phyloP scores from a whole-genome alignment of 1,140 invertebrate species.

The Anoplolepis gracilipes region DNA sequence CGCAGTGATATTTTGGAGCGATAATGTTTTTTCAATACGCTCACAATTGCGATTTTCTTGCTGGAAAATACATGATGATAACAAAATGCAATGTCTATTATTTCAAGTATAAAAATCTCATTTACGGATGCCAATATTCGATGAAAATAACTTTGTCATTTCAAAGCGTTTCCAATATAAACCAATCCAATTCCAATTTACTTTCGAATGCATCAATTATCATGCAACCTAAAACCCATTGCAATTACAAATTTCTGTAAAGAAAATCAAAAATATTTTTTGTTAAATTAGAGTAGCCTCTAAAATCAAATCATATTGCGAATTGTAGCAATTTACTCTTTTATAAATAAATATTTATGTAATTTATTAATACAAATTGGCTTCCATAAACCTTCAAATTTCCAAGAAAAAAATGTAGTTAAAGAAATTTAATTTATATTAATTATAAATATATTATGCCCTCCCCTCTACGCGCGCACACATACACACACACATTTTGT shows the following conservation, averaged over 20 bases:
- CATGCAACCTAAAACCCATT: background rate
- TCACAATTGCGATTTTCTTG: background rate
- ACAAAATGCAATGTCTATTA: slow-evolving; percentile 1
- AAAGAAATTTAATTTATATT: background rate
- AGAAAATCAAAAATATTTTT: background rate
- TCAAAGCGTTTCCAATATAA: slow-evolving; percentile 26
- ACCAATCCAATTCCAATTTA: slow-evolving; percentile 38
- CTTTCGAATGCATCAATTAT: slow-evolving; percentile 15
- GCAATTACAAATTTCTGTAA: slow-evolving; percentile 24
- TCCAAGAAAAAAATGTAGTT: background rate
- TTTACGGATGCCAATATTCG: slow-evolving; percentile 24
- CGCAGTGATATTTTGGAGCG: slow-evolving; percentile 7
- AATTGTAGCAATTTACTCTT: background rate
- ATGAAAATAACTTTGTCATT: slow-evolving; percentile 31
- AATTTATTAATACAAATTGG: background rate
- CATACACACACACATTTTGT: background rate
- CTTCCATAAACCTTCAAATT: no score
- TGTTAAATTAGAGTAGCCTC: background rate
- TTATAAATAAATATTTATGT: background rate
- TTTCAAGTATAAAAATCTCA: slow-evolving; percentile 42
- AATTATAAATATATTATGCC: background rate
- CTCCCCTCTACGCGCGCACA: no score
- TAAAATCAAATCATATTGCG: background rate
- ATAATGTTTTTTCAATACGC: slow-evolving; percentile 1
- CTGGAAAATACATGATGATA: slow-evolving; percentile 24